phyloP scores from a whole-genome alignment of 2,797 vertebrate species.

The Sebastes umbrosus region DNA sequence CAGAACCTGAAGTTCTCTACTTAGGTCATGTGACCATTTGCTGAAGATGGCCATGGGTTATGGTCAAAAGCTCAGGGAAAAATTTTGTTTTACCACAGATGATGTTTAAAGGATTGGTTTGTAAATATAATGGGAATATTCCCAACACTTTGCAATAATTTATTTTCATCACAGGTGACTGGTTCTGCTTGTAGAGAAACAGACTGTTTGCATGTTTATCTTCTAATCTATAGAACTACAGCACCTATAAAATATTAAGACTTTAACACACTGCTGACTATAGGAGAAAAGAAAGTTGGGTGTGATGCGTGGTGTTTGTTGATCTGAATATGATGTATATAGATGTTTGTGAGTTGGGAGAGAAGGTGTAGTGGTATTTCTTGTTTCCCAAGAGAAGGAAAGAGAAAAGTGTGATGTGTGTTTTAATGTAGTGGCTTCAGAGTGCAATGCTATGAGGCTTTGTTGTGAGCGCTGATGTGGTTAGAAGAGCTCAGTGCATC shows the following conservation, averaged over 20 bases:
- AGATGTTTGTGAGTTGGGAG: background rate
- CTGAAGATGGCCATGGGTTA: too few species aligned
- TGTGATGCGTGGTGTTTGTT: background rate
- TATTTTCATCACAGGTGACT: background rate
- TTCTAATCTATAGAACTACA: slow-evolving; percentile 29
- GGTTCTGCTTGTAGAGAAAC: slow-evolving; percentile 42
- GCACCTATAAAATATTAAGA: slow-evolving; percentile 20
- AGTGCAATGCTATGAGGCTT: slow-evolving; percentile 25
- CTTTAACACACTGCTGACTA: slow-evolving; percentile 29
- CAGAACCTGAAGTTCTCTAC: background rate
- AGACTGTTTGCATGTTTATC: slow-evolving; percentile 55
- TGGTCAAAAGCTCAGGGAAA: too few species aligned
- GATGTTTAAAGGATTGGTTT: background rate
- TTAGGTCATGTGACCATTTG: background rate
- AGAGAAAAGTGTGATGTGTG: slow-evolving; percentile 23
- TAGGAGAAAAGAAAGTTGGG: background rate
- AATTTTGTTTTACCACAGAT: background rate
- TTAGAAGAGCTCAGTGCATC: slow-evolving; percentile 68
- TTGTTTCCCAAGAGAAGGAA: slow-evolving; percentile 31
- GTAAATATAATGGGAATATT: background rate
- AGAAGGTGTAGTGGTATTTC: background rate
- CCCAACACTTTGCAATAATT: background rate
- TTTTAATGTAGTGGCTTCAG: slow-evolving; percentile 42
- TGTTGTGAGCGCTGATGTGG: slow-evolving; percentile 46
- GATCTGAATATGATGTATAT: background rate